Evolutionary conservation across 2,888 invertebrate genomes (phyloP), one percentile per base, ranked within the genome.

Genomic region (Rutpela maculata): DNA sequence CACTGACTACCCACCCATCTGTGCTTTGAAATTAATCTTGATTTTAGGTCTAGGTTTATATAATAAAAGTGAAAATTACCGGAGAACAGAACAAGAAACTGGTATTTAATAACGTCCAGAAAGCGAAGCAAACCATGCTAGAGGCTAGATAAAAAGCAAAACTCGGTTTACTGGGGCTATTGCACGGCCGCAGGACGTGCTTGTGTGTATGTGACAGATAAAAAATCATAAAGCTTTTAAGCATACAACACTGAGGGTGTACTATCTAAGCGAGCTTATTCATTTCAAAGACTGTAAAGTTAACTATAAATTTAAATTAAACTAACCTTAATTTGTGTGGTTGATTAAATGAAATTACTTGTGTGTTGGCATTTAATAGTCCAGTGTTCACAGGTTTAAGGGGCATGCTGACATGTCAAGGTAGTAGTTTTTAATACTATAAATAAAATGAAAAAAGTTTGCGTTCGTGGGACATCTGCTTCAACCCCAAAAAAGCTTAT

Each of bases 101-200:
- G 12, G n/a, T n/a, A 50, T 7, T n/a, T 50, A 43, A 38, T 43
- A 43, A 50, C n/a, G 15, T n/a, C 3, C 1, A 50, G 6, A n/a
- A 6, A 12, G 15, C 50, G 7, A 5, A 50, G 7, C n/a, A 50
- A n/a, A 6, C n/a, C 15, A 50, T 2, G 15, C 50, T 43, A 50
- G 50, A 50, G 15, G 50, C n/a, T 50, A 50, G 50, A 50, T 50
- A 50, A 50, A 35, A 50, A 50, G 43, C 50, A n/a, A 35, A 50
- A 50, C n/a, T 15, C 12, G n/a, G n/a, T 50, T 50, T 50, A 50
- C 50, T 12, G 15, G 7, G n/a, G 50, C n/a, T n/a, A n/a, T n/a
- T 50, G 50, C 50, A 50, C n/a, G 50, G 50, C n/a, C 50, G n/a
- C n/a, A 50, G n/a, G n/a, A 50, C 50, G 50, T 50, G 50, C 50